Evolutionary conservation across 2,113 vertebrate genomes (phyloP), one percentile per base, ranked within the genome.

Genomic region (Suricata suricatta): DNA sequence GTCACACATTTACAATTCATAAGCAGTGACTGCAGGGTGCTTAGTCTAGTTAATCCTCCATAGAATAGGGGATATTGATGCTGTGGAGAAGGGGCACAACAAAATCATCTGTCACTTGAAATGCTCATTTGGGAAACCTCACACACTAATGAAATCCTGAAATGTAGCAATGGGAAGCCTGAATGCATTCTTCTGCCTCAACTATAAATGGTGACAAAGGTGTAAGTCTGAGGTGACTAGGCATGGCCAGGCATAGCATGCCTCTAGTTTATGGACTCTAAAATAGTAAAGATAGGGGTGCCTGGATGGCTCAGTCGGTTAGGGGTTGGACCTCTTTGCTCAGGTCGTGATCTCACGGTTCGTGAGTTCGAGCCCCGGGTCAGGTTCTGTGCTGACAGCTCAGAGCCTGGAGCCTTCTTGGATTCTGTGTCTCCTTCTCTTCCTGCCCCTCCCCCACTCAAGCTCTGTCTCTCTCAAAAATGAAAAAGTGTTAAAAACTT

Each of bases 1-100:
- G 96, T 97, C 81, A 96, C 84, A 69, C 80, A 93, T 98, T 98
- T 96, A 95, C 96, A 96, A 96, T 94, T 97, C 90, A 92, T 72
- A 97, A 97, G 35, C 69, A 93, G 66, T 92, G 79, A 89, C 83
- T 95, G 79, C 80, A 94, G 95, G 29, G 52, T 93, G 77, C 86
- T 87, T 71, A 21, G 72, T 95, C 52, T 54, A 95, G 83, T 85
- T 97, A 97, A 96, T 84, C 50, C 96, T 96, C 88, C 83, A 0
- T 5, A 91, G 93, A 94, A 60, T 71, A 79, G 25, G 81, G 74
- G 86, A 57, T 89, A 60, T 38, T 72, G 92, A 69, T 83, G 68
- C 77, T 93, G 4, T 76, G 87, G 79, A 79, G 44, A 95, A 97
- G 86, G 33, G 69, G 21, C 35, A 80, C 35, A 93, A 68, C 71